phyloP scores from a whole-genome alignment of 1,140 invertebrate species.

The Panagrolaimus sp. region DNA sequence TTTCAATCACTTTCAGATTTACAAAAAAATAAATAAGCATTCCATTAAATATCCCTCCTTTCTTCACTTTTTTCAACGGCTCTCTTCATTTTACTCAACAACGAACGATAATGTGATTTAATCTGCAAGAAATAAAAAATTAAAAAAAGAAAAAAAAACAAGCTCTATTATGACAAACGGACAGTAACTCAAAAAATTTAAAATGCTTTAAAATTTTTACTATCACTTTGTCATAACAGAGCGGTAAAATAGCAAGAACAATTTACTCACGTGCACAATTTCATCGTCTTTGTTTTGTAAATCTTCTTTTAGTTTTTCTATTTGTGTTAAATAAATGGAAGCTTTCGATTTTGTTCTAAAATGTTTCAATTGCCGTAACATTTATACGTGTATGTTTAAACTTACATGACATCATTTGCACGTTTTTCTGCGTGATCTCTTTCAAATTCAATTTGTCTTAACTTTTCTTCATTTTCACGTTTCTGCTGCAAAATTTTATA shows the following conservation, averaged over 20 bases:
- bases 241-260: background rate
- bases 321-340: background rate
- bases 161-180: too few species aligned
- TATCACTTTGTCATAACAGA: too few species aligned
- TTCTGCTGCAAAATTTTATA: background rate
- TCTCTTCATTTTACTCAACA: background rate
- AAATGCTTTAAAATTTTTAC: too few species aligned
- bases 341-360: slow-evolving; percentile 11
- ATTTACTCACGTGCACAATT: slow-evolving; percentile 13
- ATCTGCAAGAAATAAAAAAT: too few species aligned
- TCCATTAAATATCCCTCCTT: background rate
- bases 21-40: too few species aligned
- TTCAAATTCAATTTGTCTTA: slow-evolving; percentile 1
- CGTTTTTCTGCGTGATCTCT: background rate
- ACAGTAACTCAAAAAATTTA: too few species aligned
- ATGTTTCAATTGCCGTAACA: background rate
- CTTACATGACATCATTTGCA: slow-evolving; percentile 4
- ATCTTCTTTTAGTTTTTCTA: background rate
- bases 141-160: too few species aligned
- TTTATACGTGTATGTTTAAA: background rate
- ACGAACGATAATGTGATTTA: background rate
- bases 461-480: background rate
- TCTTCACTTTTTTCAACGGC: slow-evolving; percentile 15
- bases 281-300: background rate
- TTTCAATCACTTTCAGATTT: too few species aligned